Evolutionary conservation across 23 tunicate species (phyloP).

Genomic region (Corella eumyota): DNA sequence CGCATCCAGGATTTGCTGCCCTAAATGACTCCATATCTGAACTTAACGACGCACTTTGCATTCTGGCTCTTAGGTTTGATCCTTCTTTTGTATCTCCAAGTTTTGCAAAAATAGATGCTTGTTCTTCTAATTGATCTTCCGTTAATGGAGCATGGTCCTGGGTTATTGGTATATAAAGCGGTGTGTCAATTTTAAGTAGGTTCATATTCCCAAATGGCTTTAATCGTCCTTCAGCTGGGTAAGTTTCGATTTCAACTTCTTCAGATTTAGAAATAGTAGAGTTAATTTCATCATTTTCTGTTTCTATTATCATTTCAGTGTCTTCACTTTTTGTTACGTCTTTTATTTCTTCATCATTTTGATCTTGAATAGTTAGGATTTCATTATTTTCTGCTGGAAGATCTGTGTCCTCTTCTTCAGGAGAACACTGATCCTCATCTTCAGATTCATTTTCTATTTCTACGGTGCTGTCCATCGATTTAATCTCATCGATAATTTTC

Average conservation of each 20-base stretch:
- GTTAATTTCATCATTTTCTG: not conserved
- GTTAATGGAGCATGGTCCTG: conserved; percentile 90
- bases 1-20: conserved; percentile 96
- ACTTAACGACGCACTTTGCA: conserved; percentile 73
- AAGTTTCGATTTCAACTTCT: not conserved
- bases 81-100: conserved; percentile 86
- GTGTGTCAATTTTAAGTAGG: conserved; percentile 21
- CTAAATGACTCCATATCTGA: conserved; percentile 94
- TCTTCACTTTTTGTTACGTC: not conserved
- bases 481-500: too few species aligned
- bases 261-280: too few species aligned
- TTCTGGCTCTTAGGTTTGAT: conserved; percentile 66
- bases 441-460: not conserved
- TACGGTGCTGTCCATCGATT: too few species aligned
- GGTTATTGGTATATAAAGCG: conserved; percentile 67
- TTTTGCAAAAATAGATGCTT: conserved; percentile 74
- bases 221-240: conserved; percentile 51
- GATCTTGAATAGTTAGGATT: not conserved
- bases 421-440: not conserved
- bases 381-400: not conserved
- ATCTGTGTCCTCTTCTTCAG: not conserved
- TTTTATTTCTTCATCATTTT: not conserved
- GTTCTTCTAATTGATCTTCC: conserved; percentile 85
- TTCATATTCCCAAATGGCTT: conserved; percentile 16
- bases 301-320: not conserved